Conservation (phyloP, 23 tunicate genomes). For the Ciona savignyi region DNA sequence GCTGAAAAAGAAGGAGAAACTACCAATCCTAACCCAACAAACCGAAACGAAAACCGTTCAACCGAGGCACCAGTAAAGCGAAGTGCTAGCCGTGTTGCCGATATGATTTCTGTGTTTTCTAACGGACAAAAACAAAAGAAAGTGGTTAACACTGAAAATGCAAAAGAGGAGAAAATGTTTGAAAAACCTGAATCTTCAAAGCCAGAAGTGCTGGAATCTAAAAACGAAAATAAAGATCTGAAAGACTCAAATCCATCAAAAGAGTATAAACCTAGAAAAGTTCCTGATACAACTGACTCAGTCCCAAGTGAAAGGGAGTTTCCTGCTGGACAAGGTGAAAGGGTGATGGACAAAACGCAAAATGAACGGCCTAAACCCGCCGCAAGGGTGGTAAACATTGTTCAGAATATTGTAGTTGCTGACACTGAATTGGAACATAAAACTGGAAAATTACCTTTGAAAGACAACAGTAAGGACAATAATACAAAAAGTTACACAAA, state of each 20-base stretch:
- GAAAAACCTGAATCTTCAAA: neutral
- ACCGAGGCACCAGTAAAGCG: neutral
- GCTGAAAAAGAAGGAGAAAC: neutral
- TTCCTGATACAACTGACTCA: too few species aligned
- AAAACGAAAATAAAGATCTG: neutral
- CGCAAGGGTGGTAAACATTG: too few species aligned
- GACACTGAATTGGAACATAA: too few species aligned
- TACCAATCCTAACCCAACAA: neutral
- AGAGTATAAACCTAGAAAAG: too few species aligned
- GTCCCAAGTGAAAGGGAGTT: neutral
- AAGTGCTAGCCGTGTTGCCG: slow-evolving; percentile 5
- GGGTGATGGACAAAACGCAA: too few species aligned
- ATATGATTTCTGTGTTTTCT: neutral
- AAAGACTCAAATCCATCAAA: too few species aligned
- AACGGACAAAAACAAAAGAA: neutral
- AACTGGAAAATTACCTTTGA: too few species aligned
- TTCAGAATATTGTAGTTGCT: too few species aligned
- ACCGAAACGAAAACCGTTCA: neutral
- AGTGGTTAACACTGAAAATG: neutral
- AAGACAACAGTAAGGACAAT: too few species aligned
- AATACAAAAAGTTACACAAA: too few species aligned
- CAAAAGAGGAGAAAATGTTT: neutral
- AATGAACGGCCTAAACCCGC: too few species aligned
- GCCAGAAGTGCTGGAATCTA: neutral
- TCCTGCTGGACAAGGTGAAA: too few species aligned